Conservation (phyloP, 2,888 invertebrate genomes). For the Campopleginae sp. region DNA sequence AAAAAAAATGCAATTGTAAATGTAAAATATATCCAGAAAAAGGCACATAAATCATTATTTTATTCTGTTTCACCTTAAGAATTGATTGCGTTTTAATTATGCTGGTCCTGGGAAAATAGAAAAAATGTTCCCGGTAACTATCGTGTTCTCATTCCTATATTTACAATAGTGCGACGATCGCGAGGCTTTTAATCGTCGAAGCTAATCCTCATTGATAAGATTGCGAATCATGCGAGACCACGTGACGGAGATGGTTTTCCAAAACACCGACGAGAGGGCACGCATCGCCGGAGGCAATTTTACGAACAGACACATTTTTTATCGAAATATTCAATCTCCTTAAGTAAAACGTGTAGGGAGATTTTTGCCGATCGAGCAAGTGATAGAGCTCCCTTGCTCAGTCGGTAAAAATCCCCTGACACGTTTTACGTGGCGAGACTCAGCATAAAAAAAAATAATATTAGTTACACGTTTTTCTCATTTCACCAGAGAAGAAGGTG, state of each 20-base stretch:
- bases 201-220: neutral
- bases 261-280: conserved; percentile 33
- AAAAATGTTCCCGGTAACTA: neutral
- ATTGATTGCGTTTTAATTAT: neutral
- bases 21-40: conserved; percentile 62
- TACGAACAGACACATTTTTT: neutral
- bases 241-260: neutral
- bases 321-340: no score
- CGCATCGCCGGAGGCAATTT: conserved; percentile 15
- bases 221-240: conserved; percentile 9
- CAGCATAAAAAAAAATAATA: no score
- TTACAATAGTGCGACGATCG: neutral
- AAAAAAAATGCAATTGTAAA: conserved; percentile 67
- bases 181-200: neutral
- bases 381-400: no score
- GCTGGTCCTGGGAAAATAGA: neutral
- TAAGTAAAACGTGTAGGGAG: no score
- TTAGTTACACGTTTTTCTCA: no score
- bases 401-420: no score
- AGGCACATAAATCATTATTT: conserved; percentile 57
- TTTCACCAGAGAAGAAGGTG: no score
- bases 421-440: no score
- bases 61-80: conserved; percentile 21
- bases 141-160: neutral
- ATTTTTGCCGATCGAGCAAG: no score